Percentiles rank a stretch among this genome's conserved stretches.
Evolutionary conservation across 2,888 invertebrate species (phyloP).

Genomic region (Melinopterus prodromus): DNA sequence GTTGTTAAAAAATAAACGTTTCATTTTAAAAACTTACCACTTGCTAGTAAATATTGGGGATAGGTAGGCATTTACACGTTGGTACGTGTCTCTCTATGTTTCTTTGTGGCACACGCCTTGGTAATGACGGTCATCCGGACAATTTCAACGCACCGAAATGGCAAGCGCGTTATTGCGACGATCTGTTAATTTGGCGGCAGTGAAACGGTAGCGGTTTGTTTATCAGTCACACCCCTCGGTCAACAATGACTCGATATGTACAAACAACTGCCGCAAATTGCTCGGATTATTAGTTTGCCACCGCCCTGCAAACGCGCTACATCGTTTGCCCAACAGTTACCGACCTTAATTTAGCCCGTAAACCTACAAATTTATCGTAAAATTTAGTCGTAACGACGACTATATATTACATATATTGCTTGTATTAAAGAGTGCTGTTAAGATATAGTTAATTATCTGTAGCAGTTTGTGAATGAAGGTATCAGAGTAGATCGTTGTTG

Average conservation of each 20-base stretch:
- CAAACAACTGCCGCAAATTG: slow-evolving; percentile 45
- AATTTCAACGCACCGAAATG: slow-evolving; percentile 36
- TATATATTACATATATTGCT: background rate
- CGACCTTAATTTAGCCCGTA: background rate
- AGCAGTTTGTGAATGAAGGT: too few relatives aligned
- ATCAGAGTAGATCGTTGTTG: too few relatives aligned
- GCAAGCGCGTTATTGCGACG: slow-evolving; percentile 36
- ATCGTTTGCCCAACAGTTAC: slow-evolving; percentile 5
- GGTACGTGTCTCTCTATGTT: background rate
- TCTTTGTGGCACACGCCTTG: background rate
- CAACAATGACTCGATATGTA: slow-evolving; percentile 43
- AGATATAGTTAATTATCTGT: too few relatives aligned
- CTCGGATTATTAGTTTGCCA: slow-evolving; percentile 45
- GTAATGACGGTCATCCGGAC: slow-evolving; percentile 15
- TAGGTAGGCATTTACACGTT: too few relatives aligned
- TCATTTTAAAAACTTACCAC: background rate
- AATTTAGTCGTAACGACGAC: background rate
- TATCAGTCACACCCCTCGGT: slow-evolving; percentile 41
- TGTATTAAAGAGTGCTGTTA: too few relatives aligned
- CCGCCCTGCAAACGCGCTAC: slow-evolving; percentile 6
- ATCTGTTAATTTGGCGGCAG: slow-evolving; percentile 36
- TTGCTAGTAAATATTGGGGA: background rate
- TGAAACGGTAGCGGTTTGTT: slow-evolving; percentile 39
- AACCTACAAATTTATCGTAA: background rate
- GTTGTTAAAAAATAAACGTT: background rate